phyloP scores from a whole-genome alignment of 2,797 vertebrate genomes.

The Pteronotus mesoamericanus region DNA sequence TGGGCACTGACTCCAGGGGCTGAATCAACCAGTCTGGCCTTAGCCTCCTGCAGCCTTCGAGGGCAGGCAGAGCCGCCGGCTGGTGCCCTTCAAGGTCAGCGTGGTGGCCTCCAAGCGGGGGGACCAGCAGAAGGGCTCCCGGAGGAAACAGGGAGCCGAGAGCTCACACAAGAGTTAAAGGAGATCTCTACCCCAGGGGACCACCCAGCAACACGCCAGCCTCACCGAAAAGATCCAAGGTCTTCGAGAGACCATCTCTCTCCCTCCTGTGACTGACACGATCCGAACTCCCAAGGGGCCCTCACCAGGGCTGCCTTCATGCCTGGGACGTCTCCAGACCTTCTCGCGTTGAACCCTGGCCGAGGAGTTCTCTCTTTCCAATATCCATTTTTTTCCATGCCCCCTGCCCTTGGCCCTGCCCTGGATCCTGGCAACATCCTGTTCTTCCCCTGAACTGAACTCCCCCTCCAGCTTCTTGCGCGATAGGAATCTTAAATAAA shows the following conservation, averaged over 20 bases:
- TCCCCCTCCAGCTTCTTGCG: constrained; percentile 77
- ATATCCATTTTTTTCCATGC: background rate
- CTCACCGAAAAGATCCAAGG: background rate
- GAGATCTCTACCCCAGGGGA: constrained; percentile 29
- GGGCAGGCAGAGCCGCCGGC: too few species aligned
- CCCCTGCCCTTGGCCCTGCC: constrained; percentile 43
- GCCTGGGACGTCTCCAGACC: constrained; percentile 71
- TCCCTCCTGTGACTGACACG: constrained; percentile 16
- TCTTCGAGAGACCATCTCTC: background rate
- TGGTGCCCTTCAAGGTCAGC: background rate
- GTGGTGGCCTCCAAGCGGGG: background rate
- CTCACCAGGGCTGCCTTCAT: constrained; percentile 68
- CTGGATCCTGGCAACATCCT: constrained; percentile 79
- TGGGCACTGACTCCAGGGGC: background rate
- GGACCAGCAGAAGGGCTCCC: background rate
- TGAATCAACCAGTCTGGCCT: background rate
- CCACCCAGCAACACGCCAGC: constrained; percentile 70
- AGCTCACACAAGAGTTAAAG: background rate
- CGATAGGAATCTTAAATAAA: constrained; percentile 83
- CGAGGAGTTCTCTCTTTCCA: constrained; percentile 49
- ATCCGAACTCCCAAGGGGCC: constrained; percentile 3
- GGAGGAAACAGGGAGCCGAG: fast-evolving
- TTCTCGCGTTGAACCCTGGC: background rate
- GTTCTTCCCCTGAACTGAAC: constrained; percentile 70
- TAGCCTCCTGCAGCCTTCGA: background rate